Evolutionary conservation across 2,797 vertebrate species (phyloP).

Genomic region (Fistularia commersonii): DNA sequence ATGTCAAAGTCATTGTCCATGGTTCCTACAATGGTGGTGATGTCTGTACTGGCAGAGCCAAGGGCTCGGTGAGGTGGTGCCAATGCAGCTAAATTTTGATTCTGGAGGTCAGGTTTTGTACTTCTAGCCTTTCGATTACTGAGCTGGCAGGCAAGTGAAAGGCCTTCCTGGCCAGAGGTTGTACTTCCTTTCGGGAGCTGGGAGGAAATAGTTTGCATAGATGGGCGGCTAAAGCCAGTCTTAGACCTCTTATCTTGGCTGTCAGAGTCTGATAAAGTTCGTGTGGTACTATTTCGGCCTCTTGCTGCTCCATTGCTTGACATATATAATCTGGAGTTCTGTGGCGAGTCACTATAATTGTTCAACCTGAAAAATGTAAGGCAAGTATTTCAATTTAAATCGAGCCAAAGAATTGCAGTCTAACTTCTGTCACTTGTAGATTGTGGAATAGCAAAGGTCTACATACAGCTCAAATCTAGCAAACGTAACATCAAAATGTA

Average conservation of each 20-base stretch:
- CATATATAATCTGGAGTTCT: slow-evolving; percentile 80
- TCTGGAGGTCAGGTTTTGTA: slow-evolving; percentile 77
- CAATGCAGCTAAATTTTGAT: slow-evolving; percentile 54
- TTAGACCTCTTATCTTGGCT: slow-evolving; percentile 77
- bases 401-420: too few relatives aligned
- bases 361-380: slow-evolving; percentile 76
- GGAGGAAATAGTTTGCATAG: slow-evolving; percentile 77
- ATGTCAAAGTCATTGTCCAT: slow-evolving; percentile 97
- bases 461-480: too few relatives aligned
- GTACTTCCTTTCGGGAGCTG: slow-evolving; percentile 65
- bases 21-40: slow-evolving; percentile 85
- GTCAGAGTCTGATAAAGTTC: slow-evolving; percentile 78
- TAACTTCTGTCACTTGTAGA: too few relatives aligned
- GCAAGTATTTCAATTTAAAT: background rate
- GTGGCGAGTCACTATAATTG: slow-evolving; percentile 80
- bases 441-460: too few relatives aligned
- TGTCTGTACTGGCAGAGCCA: slow-evolving; percentile 86
- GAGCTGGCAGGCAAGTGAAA: slow-evolving; percentile 71
- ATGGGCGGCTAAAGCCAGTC: slow-evolving; percentile 75
- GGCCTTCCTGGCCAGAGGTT: slow-evolving; percentile 71
- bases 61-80: slow-evolving; percentile 60
- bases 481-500: too few relatives aligned
- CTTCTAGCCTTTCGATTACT: slow-evolving; percentile 77
- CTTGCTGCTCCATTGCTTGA: slow-evolving; percentile 76
- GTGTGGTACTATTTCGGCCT: slow-evolving; percentile 79